Conservation (phyloP, 64 coral and sea anemone genomes). For the Pocillopora verrucosa region DNA sequence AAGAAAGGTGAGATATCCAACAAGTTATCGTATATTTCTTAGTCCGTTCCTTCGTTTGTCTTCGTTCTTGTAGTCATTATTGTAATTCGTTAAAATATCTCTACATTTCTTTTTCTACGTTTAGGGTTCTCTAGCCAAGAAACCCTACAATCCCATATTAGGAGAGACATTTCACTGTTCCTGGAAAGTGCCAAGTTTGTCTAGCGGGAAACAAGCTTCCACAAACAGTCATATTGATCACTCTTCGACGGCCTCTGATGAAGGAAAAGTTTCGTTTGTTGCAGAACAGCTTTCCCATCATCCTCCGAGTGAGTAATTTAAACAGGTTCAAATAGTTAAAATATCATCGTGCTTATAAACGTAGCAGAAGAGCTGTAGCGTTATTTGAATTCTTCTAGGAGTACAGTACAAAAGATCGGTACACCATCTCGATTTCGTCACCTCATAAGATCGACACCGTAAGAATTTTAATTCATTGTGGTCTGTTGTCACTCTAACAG, state of each 20-base stretch:
- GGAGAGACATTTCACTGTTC: conserved; percentile 95
- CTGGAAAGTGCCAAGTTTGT: conserved; percentile 62
- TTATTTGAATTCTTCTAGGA: no score
- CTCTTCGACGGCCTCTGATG: conserved; percentile 19
- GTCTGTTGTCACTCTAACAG: conserved; percentile 51
- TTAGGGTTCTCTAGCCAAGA: conserved; percentile 90
- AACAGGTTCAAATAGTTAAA: neutral
- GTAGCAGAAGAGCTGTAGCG: neutral
- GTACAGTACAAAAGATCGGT: no score
- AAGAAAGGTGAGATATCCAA: conserved; percentile 73
- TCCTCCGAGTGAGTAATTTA: conserved; percentile 75
- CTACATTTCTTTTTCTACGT: neutral
- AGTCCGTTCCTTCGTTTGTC: no score
- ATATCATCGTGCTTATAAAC: neutral
- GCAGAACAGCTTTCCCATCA: conserved; percentile 99
- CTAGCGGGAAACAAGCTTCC: neutral
- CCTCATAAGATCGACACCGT: no score
- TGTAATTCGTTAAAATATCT: neutral
- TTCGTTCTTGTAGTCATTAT: no score
- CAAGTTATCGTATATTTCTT: neutral
- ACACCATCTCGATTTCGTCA: no score
- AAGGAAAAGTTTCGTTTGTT: conserved; percentile 69
- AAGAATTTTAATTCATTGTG: neutral
- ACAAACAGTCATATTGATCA: conserved; percentile 7
- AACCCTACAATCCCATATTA: conserved; percentile 96